phyloP scores from a whole-genome alignment of 2,113 vertebrate species.

The Eolophus roseicapilla region DNA sequence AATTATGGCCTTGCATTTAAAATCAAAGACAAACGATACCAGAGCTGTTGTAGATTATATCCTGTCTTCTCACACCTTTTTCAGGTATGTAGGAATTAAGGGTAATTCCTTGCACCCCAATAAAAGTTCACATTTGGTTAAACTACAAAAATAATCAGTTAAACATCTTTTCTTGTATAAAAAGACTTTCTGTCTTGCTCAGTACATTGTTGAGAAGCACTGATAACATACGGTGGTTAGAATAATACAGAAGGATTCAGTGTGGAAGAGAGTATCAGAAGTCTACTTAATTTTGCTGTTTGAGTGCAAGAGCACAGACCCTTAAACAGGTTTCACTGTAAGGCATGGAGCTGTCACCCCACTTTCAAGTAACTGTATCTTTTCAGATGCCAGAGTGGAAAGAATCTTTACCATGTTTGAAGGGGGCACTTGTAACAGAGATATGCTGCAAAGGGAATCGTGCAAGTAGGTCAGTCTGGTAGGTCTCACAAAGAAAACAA shows the following conservation, averaged over 20 bases:
- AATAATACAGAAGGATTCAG: background rate
- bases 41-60: background rate
- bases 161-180: background rate
- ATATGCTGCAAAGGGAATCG: background rate
- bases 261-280: background rate
- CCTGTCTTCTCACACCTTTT: background rate
- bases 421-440: background rate
- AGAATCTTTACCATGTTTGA: background rate
- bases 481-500: background rate
- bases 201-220: background rate
- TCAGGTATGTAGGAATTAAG: background rate
- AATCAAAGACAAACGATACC: background rate
- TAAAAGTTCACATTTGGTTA: background rate
- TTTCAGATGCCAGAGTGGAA: background rate
- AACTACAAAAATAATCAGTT: background rate
- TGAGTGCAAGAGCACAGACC: background rate
- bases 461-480: background rate
- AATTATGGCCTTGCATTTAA: background rate
- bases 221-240: background rate
- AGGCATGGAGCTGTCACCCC: background rate
- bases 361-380: background rate
- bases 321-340: background rate
- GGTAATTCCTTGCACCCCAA: background rate
- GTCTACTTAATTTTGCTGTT: background rate
- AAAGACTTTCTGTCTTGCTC: background rate